Conservation (phyloP, 2,888 invertebrate genomes). For the Anaspis maculata region DNA sequence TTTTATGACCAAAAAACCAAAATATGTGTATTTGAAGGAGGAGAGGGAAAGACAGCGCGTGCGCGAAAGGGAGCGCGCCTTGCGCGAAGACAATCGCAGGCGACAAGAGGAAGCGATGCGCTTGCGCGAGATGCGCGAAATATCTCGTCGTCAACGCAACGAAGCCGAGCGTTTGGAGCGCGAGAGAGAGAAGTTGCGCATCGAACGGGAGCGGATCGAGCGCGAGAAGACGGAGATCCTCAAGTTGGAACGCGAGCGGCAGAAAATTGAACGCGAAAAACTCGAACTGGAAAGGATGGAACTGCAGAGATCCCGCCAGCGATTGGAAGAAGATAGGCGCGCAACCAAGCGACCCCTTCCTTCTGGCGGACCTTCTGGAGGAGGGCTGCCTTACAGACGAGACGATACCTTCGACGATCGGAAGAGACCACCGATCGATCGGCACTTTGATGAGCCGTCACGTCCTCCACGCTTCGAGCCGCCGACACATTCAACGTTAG, state of each 20-base stretch:
- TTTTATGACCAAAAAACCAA: too few species aligned
- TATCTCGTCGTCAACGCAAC: constrained; percentile 71
- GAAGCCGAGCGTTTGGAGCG: constrained; percentile 76
- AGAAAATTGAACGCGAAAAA: constrained; percentile 59
- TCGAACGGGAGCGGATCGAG: constrained; percentile 82
- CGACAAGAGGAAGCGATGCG: constrained; percentile 70
- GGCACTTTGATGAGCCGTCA: constrained; percentile 49
- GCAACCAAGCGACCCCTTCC: constrained; percentile 46
- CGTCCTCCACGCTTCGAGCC: constrained; percentile 52
- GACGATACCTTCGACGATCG: constrained; percentile 34
- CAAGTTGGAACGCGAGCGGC: constrained; percentile 75
- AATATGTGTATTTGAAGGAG: constrained; percentile 51
- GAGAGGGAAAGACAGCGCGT: constrained; percentile 66
- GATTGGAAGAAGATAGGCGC: constrained; percentile 51
- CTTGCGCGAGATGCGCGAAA: constrained; percentile 55
- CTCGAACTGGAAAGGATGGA: constrained; percentile 69
- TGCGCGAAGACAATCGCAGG: constrained; percentile 74
- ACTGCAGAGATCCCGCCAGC: constrained; percentile 68
- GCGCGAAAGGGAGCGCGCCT: constrained; percentile 67
- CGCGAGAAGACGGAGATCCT: constrained; percentile 79
- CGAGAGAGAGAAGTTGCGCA: constrained; percentile 70
- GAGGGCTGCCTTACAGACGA: constrained; percentile 33
- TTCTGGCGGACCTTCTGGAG: not conserved
- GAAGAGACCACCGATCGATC: constrained; percentile 33
- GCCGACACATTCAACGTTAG: constrained; percentile 31